Conservation (phyloP, 2,113 vertebrate species). For the Sciurus niger region DNA sequence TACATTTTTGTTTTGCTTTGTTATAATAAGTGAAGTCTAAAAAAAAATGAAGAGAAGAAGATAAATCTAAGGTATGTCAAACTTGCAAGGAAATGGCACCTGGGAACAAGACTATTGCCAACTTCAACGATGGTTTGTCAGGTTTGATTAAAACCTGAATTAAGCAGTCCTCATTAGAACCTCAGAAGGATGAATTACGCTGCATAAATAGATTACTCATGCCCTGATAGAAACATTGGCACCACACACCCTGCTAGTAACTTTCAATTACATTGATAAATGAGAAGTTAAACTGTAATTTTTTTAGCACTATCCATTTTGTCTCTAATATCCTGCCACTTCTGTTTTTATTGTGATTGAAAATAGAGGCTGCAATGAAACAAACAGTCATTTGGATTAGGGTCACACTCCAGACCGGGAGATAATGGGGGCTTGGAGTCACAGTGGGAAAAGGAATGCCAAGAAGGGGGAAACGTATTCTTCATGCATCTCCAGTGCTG, state of each 20-base stretch:
- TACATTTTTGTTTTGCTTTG: background rate
- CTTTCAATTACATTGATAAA: conserved; percentile 87
- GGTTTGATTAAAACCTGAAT: conserved; percentile 85
- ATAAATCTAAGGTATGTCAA: conserved; percentile 71
- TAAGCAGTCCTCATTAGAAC: conserved; percentile 83
- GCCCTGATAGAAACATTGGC: conserved; percentile 77
- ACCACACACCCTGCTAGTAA: conserved; percentile 78
- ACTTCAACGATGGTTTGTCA: conserved; percentile 77
- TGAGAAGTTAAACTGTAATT: conserved; percentile 85
- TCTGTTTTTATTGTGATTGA: conserved; percentile 81
- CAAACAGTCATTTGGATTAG: conserved; percentile 68
- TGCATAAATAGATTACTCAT: conserved; percentile 81
- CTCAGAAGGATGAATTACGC: conserved; percentile 80
- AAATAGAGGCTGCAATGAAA: conserved; percentile 62
- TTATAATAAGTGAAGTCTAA: conserved; percentile 36
- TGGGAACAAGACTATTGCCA: conserved; percentile 77
- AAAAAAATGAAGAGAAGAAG: conserved; percentile 57
- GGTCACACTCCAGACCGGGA: background rate
- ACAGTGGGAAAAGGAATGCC: background rate
- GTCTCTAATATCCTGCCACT: conserved; percentile 78
- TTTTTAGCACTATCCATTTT: conserved; percentile 83
- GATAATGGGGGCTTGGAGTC: background rate
- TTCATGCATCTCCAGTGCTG: background rate
- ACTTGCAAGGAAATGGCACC: conserved; percentile 76
- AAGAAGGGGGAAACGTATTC: background rate